Evolutionary conservation across 2,888 invertebrate genomes (phyloP), one percentile per base, ranked within the genome.

Genomic region (Pristionchus exspectatus): DNA sequence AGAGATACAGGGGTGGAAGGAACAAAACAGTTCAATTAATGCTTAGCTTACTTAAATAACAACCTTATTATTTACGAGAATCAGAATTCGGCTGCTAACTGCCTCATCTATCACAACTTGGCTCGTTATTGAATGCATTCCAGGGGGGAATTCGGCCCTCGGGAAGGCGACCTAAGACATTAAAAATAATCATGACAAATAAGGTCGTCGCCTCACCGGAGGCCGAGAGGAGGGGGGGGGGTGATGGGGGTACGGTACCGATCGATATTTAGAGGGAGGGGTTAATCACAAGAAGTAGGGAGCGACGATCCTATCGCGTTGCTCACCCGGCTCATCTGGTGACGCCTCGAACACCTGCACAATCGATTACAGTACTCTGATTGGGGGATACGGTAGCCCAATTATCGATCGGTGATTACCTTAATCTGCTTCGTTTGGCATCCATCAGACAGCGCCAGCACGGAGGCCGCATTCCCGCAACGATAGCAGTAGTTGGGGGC

Each of bases 401-500:
- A 1, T 18, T 33, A 74, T 74, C 74, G 24, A 74, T 74, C 74
- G 27, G 27, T 24, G 0, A 44, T 44, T 56, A 50, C 59, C 59
- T 84, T 84, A 38, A 88, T 74, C 50, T 88, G 97, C 92, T 97
- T 97, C 14, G 97, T 97, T 30, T 89, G 30, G 50, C 92, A 91
- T 87, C 92, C 90, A 5, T 84, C 87, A 12, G 91, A 90, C 95
- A 99, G 98, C 95, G 97, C 97, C 95, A 99, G 96, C 94, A 99
- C 98, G 87, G 99, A 98, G 9, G 99, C 99, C 89, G 98, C 97
- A 95, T 99, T 99, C 84, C 99, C 99, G 95, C 99, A 99, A 50
- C 99, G 97, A 95, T 99, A 99, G 96, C 99, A 99, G 96, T 99
- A 99, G 96, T 99, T 99, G 9, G 99, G 99, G 10, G 99, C 99